Evolutionary conservation across 2,888 invertebrate species (phyloP).

Genomic region (Poecilobothrus nobilitatus): DNA sequence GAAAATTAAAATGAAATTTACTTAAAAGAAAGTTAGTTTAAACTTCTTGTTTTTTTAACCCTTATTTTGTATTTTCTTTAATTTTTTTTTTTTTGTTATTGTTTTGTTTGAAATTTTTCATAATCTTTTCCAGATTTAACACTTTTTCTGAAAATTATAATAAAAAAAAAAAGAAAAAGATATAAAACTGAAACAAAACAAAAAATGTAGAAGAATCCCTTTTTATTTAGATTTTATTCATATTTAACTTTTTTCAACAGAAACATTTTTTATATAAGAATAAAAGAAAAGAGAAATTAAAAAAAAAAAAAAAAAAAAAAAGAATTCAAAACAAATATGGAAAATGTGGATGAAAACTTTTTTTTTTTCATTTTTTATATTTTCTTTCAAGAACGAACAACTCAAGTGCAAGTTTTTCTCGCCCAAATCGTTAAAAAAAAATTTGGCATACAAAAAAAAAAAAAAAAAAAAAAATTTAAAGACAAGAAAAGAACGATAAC

Average conservation of each 20-base stretch:
- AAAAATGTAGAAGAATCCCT: no score
- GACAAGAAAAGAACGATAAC: background rate
- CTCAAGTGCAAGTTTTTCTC: slow-evolving; percentile 1
- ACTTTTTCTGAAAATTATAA: background rate
- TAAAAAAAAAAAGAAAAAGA: background rate
- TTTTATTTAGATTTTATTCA: background rate
- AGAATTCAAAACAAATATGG: no score
- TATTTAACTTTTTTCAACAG: background rate
- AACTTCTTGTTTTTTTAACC: no score
- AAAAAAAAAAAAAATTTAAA: background rate
- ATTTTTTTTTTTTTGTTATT: no score
- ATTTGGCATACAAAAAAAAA: background rate
- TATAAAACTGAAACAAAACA: no score
- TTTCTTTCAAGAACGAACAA: background rate
- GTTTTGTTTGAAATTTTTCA: background rate
- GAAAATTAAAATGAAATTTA: no score
- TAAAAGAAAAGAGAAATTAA: background rate
- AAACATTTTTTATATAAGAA: background rate
- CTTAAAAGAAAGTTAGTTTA: no score
- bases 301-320: no score
- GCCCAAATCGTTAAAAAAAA: background rate
- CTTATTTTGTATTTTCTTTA: no score
- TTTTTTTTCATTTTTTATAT: background rate
- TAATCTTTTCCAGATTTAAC: slow-evolving; percentile 3
- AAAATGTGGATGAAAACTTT: background rate